Evolutionary conservation across 1,140 invertebrate genomes (phyloP).

Genomic region (Aphelenchoides fujianensis): DNA sequence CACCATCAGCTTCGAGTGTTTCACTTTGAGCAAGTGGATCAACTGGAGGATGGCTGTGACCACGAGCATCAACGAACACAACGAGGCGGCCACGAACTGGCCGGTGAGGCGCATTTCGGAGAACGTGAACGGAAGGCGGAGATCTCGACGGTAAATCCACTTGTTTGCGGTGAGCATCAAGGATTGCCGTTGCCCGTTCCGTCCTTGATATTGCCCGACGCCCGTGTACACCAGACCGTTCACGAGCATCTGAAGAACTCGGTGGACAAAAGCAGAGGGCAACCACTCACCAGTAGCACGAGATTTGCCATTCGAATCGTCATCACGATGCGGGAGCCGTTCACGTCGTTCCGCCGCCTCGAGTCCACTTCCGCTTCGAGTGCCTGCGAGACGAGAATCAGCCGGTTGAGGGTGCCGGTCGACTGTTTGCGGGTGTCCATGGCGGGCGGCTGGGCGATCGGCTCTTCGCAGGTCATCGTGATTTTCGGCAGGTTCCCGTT

Average conservation of each 20-base stretch:
- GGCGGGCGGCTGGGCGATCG: not conserved
- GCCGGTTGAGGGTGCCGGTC: constrained; percentile 56
- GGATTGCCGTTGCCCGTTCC: constrained; percentile 41
- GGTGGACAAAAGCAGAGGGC: constrained; percentile 29
- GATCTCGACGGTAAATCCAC: constrained; percentile 38
- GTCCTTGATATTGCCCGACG: constrained; percentile 55
- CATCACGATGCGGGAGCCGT: constrained; percentile 51
- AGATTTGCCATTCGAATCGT: constrained; percentile 57
- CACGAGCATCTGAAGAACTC: constrained; percentile 40
- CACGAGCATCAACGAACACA: constrained; percentile 31
- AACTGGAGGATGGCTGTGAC: constrained; percentile 37
- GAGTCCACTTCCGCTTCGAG: constrained; percentile 56
- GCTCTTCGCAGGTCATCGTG: constrained; percentile 25
- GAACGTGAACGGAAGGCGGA: constrained; percentile 50
- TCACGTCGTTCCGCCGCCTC: constrained; percentile 50
- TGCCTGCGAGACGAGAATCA: constrained; percentile 60
- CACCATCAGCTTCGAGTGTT: constrained; percentile 49
- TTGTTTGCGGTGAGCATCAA: constrained; percentile 45
- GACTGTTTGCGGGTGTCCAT: constrained; percentile 46
- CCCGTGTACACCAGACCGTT: constrained; percentile 55
- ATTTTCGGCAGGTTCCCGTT: constrained; percentile 30
- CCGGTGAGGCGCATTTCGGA: constrained; percentile 46
- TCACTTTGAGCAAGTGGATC: constrained; percentile 37
- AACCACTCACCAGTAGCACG: constrained; percentile 28
- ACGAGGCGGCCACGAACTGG: constrained; percentile 30